Conservation (phyloP, 1,140 invertebrate genomes). For the Pseudomyrmex gracilis region DNA sequence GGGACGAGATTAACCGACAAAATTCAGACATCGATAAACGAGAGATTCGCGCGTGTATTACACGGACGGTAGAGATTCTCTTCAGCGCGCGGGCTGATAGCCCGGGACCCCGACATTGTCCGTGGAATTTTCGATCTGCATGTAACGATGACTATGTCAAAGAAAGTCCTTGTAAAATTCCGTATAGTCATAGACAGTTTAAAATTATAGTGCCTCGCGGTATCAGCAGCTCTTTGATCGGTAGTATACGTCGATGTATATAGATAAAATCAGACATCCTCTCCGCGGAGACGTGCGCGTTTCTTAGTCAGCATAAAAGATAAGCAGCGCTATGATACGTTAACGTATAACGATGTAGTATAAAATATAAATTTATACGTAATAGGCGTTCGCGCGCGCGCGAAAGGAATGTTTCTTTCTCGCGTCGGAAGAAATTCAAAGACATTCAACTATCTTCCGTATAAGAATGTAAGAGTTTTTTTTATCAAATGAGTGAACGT, state of each 20-base stretch:
- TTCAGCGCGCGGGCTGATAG: not conserved
- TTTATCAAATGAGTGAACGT: too few relatives aligned
- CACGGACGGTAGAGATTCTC: not conserved
- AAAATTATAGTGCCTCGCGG: constrained; percentile 32
- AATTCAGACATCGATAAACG: not conserved
- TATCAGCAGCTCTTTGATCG: constrained; percentile 52
- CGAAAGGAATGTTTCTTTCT: constrained; percentile 9
- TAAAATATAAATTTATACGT: constrained; percentile 47
- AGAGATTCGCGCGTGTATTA: not conserved
- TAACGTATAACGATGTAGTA: constrained; percentile 18
- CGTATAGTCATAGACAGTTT: constrained; percentile 33
- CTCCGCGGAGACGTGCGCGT: not conserved
- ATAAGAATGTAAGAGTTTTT: too few relatives aligned
- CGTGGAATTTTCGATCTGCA: constrained; percentile 34
- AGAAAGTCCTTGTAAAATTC: constrained; percentile 21
- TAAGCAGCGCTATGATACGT: constrained; percentile 34
- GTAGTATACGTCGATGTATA: constrained; percentile 40
- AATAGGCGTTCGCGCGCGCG: not conserved
- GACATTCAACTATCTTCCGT: too few relatives aligned
- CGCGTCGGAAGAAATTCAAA: too few relatives aligned
- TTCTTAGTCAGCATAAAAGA: constrained; percentile 54
- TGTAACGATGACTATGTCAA: constrained; percentile 40
- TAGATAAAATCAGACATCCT: constrained; percentile 55
- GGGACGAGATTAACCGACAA: not conserved
- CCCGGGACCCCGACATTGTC: not conserved